Evolutionary conservation across 2,888 invertebrate genomes (phyloP).

Genomic region (Zeuzera pyrina): DNA sequence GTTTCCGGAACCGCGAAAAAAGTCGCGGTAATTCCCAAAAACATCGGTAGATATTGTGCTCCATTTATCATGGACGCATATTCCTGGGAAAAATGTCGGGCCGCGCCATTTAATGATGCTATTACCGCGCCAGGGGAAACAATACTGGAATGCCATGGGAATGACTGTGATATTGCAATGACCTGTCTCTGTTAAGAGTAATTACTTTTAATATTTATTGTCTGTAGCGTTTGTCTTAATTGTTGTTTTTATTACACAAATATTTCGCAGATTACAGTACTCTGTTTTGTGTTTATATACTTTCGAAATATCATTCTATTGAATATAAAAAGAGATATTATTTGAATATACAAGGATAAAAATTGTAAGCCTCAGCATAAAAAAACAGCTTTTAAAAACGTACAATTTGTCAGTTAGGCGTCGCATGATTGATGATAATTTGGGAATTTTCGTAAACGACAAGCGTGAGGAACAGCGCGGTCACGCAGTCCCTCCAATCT

Average conservation of each 20-base stretch:
- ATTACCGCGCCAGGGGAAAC: slow-evolving; percentile 28
- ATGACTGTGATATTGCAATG: slow-evolving; percentile 20
- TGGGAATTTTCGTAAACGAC: slow-evolving; percentile 6
- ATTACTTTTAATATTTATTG: slow-evolving; percentile 13
- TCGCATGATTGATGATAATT: slow-evolving; percentile 31
- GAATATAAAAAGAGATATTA: too few species aligned
- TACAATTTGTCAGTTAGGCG: slow-evolving; percentile 26
- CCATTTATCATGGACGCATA: slow-evolving; percentile 29
- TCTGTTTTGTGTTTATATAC: too few species aligned
- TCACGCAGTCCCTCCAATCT: slow-evolving; percentile 9
- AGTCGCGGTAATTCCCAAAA: slow-evolving; percentile 7
- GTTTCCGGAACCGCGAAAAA: not conserved
- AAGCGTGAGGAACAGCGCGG: slow-evolving; percentile 4
- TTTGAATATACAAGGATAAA: slow-evolving; percentile 3
- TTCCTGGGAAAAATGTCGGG: slow-evolving; percentile 23
- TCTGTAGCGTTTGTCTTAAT: slow-evolving; percentile 3
- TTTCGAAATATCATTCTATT: too few species aligned
- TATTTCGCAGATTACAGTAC: too few species aligned
- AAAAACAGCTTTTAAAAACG: slow-evolving; percentile 13
- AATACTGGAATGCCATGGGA: slow-evolving; percentile 21
- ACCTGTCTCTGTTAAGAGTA: slow-evolving; percentile 11
- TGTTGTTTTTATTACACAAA: slow-evolving; percentile 3
- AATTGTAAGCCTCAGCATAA: not conserved
- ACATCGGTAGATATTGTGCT: slow-evolving; percentile 27
- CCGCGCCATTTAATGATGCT: slow-evolving; percentile 31